A percentile compares a stretch with the other conserved stretches of the same genome.
Conservation (phyloP, 2,888 invertebrate species). For the Sericinus montela region DNA sequence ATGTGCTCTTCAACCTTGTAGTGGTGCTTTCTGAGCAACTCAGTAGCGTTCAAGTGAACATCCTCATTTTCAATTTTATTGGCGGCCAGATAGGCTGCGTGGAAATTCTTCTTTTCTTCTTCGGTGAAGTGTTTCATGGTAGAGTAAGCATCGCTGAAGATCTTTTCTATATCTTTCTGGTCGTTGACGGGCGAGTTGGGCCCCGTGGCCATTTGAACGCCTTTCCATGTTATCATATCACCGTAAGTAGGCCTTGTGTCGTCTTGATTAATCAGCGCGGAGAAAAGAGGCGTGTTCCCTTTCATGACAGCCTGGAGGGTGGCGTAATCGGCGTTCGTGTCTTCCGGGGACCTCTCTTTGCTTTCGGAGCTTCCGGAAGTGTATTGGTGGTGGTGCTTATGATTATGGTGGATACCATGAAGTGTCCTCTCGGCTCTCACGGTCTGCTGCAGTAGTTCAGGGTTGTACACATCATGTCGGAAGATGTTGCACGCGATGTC, state of each 20-base stretch:
- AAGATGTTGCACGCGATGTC: conserved; percentile 55
- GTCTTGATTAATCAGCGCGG: conserved; percentile 29
- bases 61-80: conserved; percentile 37
- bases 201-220: conserved; percentile 38
- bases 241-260: conserved; percentile 31
- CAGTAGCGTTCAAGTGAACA: conserved; percentile 42
- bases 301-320: conserved; percentile 25
- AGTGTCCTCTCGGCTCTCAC: conserved; percentile 9
- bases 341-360: conserved; percentile 25
- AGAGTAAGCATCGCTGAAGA: conserved; percentile 52
- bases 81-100: conserved; percentile 37
- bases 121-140: conserved; percentile 47
- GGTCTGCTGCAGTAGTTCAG: conserved; percentile 25
- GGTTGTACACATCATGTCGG: conserved; percentile 39
- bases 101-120: conserved; percentile 47
- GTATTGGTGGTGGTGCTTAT: conserved; percentile 17
- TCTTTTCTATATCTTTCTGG: conserved; percentile 46
- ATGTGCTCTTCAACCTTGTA: conserved; percentile 58
- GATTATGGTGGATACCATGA: conserved; percentile 28
- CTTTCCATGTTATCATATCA: conserved; percentile 43
- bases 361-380: conserved; percentile 27
- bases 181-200: conserved; percentile 33
- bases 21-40: conserved; percentile 52
- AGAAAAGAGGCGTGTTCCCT: conserved; percentile 33
- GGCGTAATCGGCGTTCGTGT: conserved; percentile 24